Evolutionary conservation across 2,113 vertebrate species (phyloP), one percentile per base, ranked within the genome.

Genomic region (Apaloderma vittatum): DNA sequence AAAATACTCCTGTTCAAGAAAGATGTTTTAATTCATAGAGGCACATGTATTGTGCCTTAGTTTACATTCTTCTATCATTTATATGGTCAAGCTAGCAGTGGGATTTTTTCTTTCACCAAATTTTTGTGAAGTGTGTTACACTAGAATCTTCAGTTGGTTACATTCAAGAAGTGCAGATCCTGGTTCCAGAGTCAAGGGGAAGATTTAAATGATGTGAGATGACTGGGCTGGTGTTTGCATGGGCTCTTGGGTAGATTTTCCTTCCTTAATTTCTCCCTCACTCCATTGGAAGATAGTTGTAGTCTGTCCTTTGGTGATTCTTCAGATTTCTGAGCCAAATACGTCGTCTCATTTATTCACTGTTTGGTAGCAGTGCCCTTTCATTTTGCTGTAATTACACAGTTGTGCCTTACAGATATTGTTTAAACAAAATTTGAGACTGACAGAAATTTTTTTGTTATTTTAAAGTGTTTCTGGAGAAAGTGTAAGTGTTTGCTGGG

Each of bases 141-240:
- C 24, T 48, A 16, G 21, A 57, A 30, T 77, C 59, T 52, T 68
- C 29, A 51, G 11, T 77, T 45, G 54, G 19, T 55, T 68, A 22
- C 54, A 27, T n/a, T 77, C 22, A 24, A 9, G 63, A 81, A 70
- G 18, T 26, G 29, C 36, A 65, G 70, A 12, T 81, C 61, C 34
- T 70, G 26, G 15, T 61, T 90, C 40, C n/a, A 52, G 34, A 73
- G 36, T 30, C 0, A 0, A 46, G 27, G n/a, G 4, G 3, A 11
- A 73, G 55, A 27, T 73, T 51, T 52, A 17, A 66, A 36, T 24
- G 3, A 12, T 58, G 36, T 63, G 48, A 67, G 43, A 20, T 58
- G 9, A 51, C 54, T 51, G 32, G 9, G 18, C 61, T 90, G 37
- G 18, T 74, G 36, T 62, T 77, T 68, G 15, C 19, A 5, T 65